Evolutionary conservation across 2,113 vertebrate species (phyloP), one percentile per base, ranked within the genome.

Genomic region (Ammodytes dubius): DNA sequence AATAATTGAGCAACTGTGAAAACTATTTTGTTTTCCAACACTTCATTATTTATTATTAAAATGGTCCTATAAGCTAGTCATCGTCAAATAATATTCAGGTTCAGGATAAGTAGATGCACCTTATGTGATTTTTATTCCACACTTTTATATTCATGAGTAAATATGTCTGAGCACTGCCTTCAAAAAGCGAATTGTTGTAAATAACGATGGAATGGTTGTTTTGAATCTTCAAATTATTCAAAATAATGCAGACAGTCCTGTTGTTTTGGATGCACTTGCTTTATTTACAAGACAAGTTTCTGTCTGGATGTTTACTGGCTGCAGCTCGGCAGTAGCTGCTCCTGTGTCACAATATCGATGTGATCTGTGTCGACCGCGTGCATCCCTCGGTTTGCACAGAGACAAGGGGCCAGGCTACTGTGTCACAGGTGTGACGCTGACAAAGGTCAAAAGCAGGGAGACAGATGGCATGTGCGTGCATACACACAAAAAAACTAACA

Each of bases 381-480:
- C 85, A 58, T 77, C 80, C 56, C 68, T 61, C 17, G 60, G 74
- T 89, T 84, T 87, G 83, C 79, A 80, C 71, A 8, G 89, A 89
- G 82, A 85, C 49, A 66, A 83, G 80, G 82, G 88, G 65, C 77
- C 15, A 12, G 75, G 82, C 83, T 85, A 45, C 79, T 11, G 73
- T 81, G 84, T 91, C 92, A 92, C 92, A 93, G 93, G 90, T 93
- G 90, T 84, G 85, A 82, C 13, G 81, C 81, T 70, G 64, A 73
- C 74, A 91, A 92, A 92, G 91, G 92, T 92, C 92, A 91, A 89
- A 87, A 91, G 83, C 89, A 86, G 74, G 70, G 70, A 93, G 91
- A 92, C 92, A 94, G 92, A 91, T 92, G 91, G 90, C 81, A 52
- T 13, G 14, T 72, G 35, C 45, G 43, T 10, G 49, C 67, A 49